Evolutionary conservation across 2,797 vertebrate species (phyloP).

Genomic region (Sebastes matsubarae): DNA sequence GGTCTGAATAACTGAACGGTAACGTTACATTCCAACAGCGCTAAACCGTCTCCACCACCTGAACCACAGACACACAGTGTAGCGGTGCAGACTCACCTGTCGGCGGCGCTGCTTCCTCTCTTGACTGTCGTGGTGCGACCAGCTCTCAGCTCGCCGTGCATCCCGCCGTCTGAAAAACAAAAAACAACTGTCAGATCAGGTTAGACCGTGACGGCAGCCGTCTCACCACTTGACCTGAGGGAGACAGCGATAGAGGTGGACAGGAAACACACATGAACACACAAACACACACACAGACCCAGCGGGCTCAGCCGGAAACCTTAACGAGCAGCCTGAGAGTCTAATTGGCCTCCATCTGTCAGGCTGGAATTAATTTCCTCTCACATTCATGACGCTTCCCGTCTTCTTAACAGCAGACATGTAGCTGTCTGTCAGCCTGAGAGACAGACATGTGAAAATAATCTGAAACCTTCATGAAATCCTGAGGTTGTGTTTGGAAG

Average conservation of each 20-base stretch:
- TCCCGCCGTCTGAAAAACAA: constrained; percentile 44
- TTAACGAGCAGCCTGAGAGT: constrained; percentile 29
- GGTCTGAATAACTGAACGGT: too few relatives aligned
- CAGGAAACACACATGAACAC: not conserved
- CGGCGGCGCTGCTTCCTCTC: constrained; percentile 41
- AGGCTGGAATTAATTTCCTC: constrained; percentile 24
- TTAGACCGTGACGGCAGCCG: not conserved
- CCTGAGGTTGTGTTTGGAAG: not conserved
- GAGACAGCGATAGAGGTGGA: not conserved
- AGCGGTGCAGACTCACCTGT: constrained; percentile 39
- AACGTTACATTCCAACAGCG: too few relatives aligned
- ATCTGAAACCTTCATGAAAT: not conserved
- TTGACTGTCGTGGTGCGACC: constrained; percentile 28
- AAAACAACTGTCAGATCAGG: constrained; percentile 26
- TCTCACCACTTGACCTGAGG: not conserved
- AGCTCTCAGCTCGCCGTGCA: constrained; percentile 57
- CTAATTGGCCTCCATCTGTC: constrained; percentile 59
- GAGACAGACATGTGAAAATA: too few relatives aligned
- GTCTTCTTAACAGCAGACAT: not conserved
- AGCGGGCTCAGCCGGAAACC: constrained; percentile 22
- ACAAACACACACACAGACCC: not conserved
- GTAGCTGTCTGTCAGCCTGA: not conserved
- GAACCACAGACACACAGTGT: not conserved
- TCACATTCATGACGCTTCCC: not conserved
- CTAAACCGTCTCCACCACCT: not conserved